Conservation (phyloP, 2,888 invertebrate genomes). For the Dysmachus trigonus region DNA sequence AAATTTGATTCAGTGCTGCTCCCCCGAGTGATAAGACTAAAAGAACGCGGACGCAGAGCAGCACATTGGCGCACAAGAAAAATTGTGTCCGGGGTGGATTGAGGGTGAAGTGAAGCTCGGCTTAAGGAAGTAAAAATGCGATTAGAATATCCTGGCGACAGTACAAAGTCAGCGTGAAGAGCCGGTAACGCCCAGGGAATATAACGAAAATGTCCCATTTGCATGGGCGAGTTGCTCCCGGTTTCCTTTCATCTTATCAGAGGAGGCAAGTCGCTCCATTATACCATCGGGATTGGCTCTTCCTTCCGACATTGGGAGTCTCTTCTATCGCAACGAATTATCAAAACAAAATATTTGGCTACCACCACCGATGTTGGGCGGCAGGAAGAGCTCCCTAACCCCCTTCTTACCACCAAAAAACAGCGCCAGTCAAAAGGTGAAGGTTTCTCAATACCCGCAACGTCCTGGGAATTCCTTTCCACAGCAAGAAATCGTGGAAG, state of each 20-base stretch:
- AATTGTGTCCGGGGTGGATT: background rate
- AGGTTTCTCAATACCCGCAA: background rate
- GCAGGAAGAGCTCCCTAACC: background rate
- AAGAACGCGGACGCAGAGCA: background rate
- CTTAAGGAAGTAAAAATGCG: constrained; percentile 2
- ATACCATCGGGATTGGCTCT: constrained; percentile 24
- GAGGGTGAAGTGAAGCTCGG: too few species aligned
- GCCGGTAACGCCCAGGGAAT: background rate
- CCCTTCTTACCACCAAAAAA: background rate
- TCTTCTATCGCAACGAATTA: constrained; percentile 30
- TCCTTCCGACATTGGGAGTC: constrained; percentile 13
- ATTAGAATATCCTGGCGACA: constrained; percentile 35
- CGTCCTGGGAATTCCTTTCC: background rate
- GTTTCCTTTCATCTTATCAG: constrained; percentile 5
- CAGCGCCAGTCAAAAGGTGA: background rate
- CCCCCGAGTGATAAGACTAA: background rate
- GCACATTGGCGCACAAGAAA: background rate
- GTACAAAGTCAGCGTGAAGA: constrained; percentile 6
- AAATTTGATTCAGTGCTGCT: background rate
- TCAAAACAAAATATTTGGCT: constrained; percentile 40
- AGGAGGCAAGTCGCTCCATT: constrained; percentile 5
- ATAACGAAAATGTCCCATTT: constrained; percentile 10
- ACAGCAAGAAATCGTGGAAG: background rate
- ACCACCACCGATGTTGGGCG: background rate
- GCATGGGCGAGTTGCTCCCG: background rate